These are phyloP conservation scores for Phalloptychus januarius DNA, from an alignment of 2,797 vertebrate genomes.

Conservation along the genomic window DNA sequence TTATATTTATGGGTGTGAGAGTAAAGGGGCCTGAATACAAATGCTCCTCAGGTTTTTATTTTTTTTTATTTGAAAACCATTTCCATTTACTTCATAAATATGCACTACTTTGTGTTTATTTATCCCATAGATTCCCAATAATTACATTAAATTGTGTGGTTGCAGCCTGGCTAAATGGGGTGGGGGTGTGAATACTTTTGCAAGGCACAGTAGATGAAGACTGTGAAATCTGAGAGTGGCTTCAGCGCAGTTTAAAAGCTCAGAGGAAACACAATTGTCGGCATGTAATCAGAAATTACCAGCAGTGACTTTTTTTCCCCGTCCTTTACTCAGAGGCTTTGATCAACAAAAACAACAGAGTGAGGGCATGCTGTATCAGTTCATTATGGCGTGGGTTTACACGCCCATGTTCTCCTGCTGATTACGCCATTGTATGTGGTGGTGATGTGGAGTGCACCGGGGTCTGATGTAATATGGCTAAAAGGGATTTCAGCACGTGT, in stretches of 20 bases:
- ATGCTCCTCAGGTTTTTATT: not conserved
- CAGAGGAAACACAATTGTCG: slow-evolving; percentile 56
- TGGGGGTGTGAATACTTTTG: slow-evolving; percentile 1
- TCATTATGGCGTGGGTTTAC: slow-evolving; percentile 64
- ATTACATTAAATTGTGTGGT: not conserved
- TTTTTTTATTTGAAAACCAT: not conserved
- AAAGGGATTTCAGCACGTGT: slow-evolving; percentile 80
- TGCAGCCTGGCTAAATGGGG: not conserved
- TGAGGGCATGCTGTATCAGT: slow-evolving; percentile 51
- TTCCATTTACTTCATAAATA: not conserved
- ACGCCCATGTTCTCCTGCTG: slow-evolving; percentile 63
- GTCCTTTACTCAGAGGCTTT: slow-evolving; percentile 41
- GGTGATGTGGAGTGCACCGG: slow-evolving; percentile 66
- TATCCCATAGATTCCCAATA: not conserved
- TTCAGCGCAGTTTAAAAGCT: slow-evolving; percentile 61
- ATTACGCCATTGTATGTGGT: slow-evolving; percentile 63
- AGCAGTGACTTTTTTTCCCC: slow-evolving; percentile 36
- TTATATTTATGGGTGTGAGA: not conserved
- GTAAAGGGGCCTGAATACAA: not conserved
- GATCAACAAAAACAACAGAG: slow-evolving; percentile 57
- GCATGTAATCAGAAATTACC: slow-evolving; percentile 65
- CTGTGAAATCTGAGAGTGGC: slow-evolving; percentile 57
- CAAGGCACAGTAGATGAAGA: slow-evolving; percentile 12
- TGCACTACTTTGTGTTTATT: not conserved
- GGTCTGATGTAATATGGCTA: slow-evolving; percentile 82